phyloP scores from a whole-genome alignment of 2,113 vertebrate genomes.

The Rhinopomastus cyanomelas region DNA sequence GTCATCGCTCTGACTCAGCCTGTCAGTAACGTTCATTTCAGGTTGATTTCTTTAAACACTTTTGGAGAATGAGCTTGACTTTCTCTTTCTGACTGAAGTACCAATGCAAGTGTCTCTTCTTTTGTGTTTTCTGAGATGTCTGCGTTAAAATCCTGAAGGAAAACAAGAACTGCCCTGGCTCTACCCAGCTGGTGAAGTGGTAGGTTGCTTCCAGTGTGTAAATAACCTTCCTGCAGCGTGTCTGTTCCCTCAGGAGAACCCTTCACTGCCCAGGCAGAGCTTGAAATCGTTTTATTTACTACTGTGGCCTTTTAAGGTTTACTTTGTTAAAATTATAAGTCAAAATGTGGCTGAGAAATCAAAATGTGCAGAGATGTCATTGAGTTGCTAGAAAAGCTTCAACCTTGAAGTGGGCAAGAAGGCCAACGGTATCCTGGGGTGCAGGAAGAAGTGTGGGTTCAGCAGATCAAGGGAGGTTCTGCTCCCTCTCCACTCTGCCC shows the following conservation, averaged over 20 bases:
- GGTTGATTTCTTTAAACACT: background rate
- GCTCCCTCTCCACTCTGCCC: too few relatives aligned
- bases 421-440: too few relatives aligned
- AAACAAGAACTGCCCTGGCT: constrained; percentile 87
- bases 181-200: constrained; percentile 91
- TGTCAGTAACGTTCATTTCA: background rate
- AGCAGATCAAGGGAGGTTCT: too few relatives aligned
- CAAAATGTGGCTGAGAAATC: background rate
- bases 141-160: constrained; percentile 91
- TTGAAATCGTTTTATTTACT: background rate
- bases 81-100: background rate
- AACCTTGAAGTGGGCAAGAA: background rate
- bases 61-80: background rate
- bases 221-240: rapidly evolving
- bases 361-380: too few relatives aligned
- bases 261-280: background rate
- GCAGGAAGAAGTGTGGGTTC: too few relatives aligned
- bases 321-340: background rate
- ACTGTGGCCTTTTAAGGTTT: background rate
- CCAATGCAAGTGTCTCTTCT: rapidly evolving
- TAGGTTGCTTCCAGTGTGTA: constrained; percentile 45
- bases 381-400: background rate
- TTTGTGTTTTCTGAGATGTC: constrained; percentile 70
- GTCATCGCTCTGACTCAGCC: rapidly evolving
- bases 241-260: background rate